Percentiles rank a stretch among this genome's conserved stretches.
These are phyloP conservation scores for Chaetops frenatus DNA, from an alignment of 2,113 vertebrate genomes.

Conservation along the genomic window DNA sequence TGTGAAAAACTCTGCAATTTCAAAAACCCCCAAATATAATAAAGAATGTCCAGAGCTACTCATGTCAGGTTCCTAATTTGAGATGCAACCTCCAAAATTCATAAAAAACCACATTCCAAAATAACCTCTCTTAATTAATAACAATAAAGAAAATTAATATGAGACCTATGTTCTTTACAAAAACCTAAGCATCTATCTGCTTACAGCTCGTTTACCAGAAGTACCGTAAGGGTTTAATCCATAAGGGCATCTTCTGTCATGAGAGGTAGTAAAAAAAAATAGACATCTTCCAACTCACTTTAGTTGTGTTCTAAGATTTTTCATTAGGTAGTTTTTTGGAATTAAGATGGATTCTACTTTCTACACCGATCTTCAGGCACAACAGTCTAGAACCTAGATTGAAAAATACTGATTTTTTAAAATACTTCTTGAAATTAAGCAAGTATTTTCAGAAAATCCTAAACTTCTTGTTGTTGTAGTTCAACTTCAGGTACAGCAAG, in stretches of 20 bases:
- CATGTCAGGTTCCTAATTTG: background rate
- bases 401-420: background rate
- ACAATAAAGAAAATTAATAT: background rate
- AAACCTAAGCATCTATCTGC: background rate
- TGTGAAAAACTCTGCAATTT: background rate
- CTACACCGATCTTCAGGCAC: background rate
- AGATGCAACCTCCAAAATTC: background rate
- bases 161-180: background rate
- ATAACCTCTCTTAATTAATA: background rate
- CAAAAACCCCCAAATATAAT: background rate
- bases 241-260: background rate
- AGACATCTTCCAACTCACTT: background rate
- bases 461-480: background rate
- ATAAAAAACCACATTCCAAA: background rate
- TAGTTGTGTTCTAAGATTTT: background rate
- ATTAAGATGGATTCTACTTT: background rate
- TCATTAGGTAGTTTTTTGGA: background rate
- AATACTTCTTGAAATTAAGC: background rate
- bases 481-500: background rate
- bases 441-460: background rate
- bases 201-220: background rate
- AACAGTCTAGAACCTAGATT: background rate
- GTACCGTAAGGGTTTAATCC: background rate
- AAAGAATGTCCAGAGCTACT: background rate
- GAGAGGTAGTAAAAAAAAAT: background rate